Evolutionary conservation across 2,888 invertebrate genomes (phyloP).

Genomic region (Noctua janthe): DNA sequence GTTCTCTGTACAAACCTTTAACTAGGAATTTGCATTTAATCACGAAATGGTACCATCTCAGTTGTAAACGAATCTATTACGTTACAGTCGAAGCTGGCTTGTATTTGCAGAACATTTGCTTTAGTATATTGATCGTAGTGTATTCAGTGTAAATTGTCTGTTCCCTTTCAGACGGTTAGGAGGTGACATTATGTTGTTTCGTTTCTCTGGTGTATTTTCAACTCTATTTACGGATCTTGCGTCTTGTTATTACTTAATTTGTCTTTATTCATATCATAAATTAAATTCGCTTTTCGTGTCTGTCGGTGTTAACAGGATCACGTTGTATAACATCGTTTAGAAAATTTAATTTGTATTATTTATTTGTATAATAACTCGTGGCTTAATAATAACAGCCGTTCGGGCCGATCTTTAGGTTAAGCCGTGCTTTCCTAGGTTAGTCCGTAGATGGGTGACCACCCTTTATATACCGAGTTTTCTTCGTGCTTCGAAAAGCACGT

Average conservation of each 20-base stretch:
- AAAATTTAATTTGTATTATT: too few relatives aligned
- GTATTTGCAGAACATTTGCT: slow-evolving; percentile 55
- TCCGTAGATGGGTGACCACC: too few relatives aligned
- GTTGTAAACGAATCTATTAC: slow-evolving; percentile 66
- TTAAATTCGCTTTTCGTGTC: background rate
- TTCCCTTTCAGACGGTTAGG: background rate
- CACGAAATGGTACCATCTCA: slow-evolving; percentile 60
- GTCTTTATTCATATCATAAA: background rate
- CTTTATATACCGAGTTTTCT: too few relatives aligned
- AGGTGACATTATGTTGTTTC: slow-evolving; percentile 9
- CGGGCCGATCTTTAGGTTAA: too few relatives aligned
- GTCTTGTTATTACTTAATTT: background rate
- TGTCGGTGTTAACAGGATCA: too few relatives aligned
- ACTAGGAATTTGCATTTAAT: slow-evolving; percentile 68
- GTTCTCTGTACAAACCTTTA: slow-evolving; percentile 48
- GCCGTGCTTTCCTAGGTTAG: too few relatives aligned
- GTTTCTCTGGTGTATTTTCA: background rate
- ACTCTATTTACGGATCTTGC: background rate
- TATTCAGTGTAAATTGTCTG: slow-evolving; percentile 35
- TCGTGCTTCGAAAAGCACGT: too few relatives aligned
- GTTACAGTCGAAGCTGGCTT: slow-evolving; percentile 47
- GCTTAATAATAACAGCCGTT: too few relatives aligned
- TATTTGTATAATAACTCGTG: too few relatives aligned
- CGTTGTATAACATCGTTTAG: too few relatives aligned
- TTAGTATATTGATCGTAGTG: slow-evolving; percentile 54